Evolutionary conservation across 2,113 vertebrate species (phyloP).

Genomic region (Echinops telfairi): DNA sequence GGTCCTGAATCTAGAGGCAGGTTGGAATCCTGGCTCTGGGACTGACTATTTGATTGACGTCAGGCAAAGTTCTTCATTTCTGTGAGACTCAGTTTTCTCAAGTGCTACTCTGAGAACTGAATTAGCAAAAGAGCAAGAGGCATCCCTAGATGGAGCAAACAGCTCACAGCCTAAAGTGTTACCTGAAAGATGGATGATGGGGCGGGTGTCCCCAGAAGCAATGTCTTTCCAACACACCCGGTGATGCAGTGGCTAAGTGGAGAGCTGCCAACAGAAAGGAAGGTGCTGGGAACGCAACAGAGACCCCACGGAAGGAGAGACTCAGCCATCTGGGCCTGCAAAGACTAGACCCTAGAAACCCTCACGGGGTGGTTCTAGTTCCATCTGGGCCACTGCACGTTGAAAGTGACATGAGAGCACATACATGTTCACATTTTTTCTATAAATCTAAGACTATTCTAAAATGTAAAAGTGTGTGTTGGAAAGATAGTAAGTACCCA

Average conservation of each 20-base stretch:
- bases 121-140: conserved; percentile 16
- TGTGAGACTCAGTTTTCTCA: conserved; percentile 45
- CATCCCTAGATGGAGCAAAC: neutral
- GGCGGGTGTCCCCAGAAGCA: too few species aligned
- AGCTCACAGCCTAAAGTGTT: neutral
- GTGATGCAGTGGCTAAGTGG: neutral
- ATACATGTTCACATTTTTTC: too few species aligned
- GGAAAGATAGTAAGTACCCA: too few species aligned
- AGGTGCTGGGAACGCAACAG: neutral
- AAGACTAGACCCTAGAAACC: neutral
- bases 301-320: neutral
- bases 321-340: neutral
- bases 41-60: conserved; percentile 25
- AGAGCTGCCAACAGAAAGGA: neutral
- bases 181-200: neutral
- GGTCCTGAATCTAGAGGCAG: neutral
- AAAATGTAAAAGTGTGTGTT: too few species aligned
- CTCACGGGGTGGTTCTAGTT: neutral
- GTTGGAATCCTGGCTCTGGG: conserved; percentile 39
- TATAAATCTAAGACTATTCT: too few species aligned
- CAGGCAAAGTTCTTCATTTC: conserved; percentile 59
- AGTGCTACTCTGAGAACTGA: conserved; percentile 52
- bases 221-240: too few species aligned
- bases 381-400: too few species aligned
- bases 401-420: too few species aligned